Evolutionary conservation across 1,140 invertebrate species (phyloP).

Genomic region (Euglossa dilemma): DNA sequence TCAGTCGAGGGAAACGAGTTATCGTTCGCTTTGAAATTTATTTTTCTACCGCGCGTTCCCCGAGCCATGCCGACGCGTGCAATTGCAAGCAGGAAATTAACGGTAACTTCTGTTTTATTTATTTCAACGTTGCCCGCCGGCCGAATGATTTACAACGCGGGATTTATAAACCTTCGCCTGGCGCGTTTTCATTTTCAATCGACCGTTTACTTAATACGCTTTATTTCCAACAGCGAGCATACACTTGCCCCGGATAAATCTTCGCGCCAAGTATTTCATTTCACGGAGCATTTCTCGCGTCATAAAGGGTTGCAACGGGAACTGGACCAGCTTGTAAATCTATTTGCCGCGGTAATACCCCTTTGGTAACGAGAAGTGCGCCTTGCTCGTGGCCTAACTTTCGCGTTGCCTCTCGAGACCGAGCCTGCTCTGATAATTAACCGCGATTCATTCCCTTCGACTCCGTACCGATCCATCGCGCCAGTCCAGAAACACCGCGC

Average conservation of each 20-base stretch:
- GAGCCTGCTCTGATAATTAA: too few species aligned
- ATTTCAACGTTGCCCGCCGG: background rate
- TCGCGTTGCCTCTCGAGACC: too few species aligned
- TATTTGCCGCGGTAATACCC: background rate
- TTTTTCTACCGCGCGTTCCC: background rate
- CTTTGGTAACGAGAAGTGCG: background rate
- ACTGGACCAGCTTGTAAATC: background rate
- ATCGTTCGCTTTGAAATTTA: background rate
- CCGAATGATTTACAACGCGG: constrained; percentile 8
- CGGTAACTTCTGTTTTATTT: constrained; percentile 3
- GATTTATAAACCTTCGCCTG: background rate
- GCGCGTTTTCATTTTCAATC: constrained; percentile 21
- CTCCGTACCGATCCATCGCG: too few species aligned
- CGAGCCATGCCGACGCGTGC: background rate
- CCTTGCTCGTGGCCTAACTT: background rate
- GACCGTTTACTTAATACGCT: constrained; percentile 15
- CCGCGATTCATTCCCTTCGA: too few species aligned
- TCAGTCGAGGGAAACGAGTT: background rate
- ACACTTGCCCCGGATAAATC: constrained; percentile 1
- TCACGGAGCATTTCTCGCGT: constrained; percentile 9
- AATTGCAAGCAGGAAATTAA: constrained; percentile 36
- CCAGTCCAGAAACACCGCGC: too few species aligned
- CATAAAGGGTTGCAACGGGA: too few species aligned
- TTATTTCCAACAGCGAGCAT: background rate
- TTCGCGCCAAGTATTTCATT: constrained; percentile 8